Base-by-base conservation (phyloP, 2,797 vertebrate species). In the Luscinia luscinia region DNA sequence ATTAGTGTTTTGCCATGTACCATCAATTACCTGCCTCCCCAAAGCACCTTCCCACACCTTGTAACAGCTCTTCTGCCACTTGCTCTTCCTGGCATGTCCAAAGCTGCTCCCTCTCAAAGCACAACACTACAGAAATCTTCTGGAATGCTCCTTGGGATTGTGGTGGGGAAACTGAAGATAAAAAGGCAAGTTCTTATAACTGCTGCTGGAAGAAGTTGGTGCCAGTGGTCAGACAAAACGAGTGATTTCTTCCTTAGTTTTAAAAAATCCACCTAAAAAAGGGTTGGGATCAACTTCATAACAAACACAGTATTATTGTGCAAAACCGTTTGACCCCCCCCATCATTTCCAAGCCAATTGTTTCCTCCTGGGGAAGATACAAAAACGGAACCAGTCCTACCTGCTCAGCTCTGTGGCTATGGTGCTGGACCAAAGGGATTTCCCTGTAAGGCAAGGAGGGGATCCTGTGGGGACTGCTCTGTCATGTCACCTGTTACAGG, bases 271-370 rank as follows among this genome's bases (percentile, higher is more conserved):
- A 45, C 14, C 14, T 62, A 9, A 26, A 49, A 54, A 57, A 22
- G 12, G 11, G 30, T 18, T 62, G 66, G 19, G 55, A 9, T 22
- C 14, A 59, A 67, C 24, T 49, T 43, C 7, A 10, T 32, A 49
- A 73, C 12, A 70, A 72, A 12, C 4, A 1, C 43, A 74, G 3
- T 4, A 34, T 27, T 2, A 14, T 0, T 32, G 28, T 58, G 69
- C 43, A 74, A 64, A 81, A 27, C 11, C 28, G 15, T 36, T n/a
- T 36, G 7, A 23, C 1, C 1, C 0, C 0, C 49, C 4, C 3
- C 13, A 21, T 17, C 0, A 0, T 43, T 45, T 46, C 19, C 45
- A 59, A 67, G 41, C 19, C 72, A 66, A 3, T 16, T 3, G 2
- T 15, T 61, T 57, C 26, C 19, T 76, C 40, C 21, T 19, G 3